Evolutionary conservation across 2,888 invertebrate species (phyloP), one percentile per base, ranked within the genome.

Genomic region (Morpho helenor): DNA sequence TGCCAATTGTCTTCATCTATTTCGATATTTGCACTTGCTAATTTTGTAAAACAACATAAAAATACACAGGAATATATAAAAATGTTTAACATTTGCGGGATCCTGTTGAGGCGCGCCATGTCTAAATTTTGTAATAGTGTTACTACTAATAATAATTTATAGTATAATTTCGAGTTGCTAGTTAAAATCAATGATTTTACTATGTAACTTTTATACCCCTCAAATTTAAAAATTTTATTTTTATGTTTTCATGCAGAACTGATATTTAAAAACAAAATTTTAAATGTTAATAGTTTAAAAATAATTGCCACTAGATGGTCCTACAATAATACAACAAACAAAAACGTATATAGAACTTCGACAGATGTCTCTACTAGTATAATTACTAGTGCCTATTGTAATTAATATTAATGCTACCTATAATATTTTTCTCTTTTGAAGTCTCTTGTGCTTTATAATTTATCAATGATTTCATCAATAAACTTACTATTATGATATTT

Each of bases 1-100:
- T 92, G 93, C 99, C 99, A 99, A 83, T 97, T 98, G 68, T 96
- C 95, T 91, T 99, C 99, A 84, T 95, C 92, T 73, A 97, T 89
- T 68, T 93, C 91, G 64, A 89, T 80, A 67, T 92, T 92, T 66
- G 87, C 89, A 85, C 91, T 91, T 68, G 87, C 80, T 72, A 77
- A 71, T 78, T 73, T 78, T 65, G 80, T 72, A 68, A 79, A 81
- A 80, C 77, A 82, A 80, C 82, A 81, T 76, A 83, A 75, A 75
- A 84, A 71, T 76, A 88, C 66, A 64, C 80, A 73, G 65, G 79
- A 81, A 87, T 76, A 84, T 74, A 87, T 59, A 72, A 80, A 84
- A 82, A 82, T 76, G 71, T 80, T 73, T 66, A 84, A 82, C 82
- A 84, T 72, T 76, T 77, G 72, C 63, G 82, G 74, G 76, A 74